Base-by-base conservation (phyloP, 2,888 invertebrate species). In the Dryocosmus kuriphilus region DNA sequence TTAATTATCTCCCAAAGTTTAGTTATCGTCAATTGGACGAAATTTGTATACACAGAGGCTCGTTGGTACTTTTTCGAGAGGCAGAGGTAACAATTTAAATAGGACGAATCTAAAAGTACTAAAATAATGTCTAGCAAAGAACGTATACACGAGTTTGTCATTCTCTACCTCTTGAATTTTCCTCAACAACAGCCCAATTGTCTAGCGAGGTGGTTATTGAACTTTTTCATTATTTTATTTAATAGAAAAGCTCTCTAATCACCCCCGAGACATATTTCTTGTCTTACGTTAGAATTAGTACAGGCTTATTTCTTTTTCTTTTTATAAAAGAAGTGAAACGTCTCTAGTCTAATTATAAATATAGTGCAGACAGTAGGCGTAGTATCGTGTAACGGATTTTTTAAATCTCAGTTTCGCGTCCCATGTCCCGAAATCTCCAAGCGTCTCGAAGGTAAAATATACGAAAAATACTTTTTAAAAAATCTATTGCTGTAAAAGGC, bases 361-460 rank as follows among this genome's bases (percentile, higher is more conserved):
- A 85, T 85, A 87, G n/a, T 79, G 80, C 83, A 86, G 84, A 88
- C 84, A 86, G 82, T 85, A 85, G 85, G 84, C 83, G 81, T 81
- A 81, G 81, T 86, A 85, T 85, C 82, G 84, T 84, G 86, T 81
- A 81, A 83, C 79, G 81, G 78, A 85, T 88, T 81, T 62, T 84
- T 83, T 67, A 63, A 73, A 62, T 62, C 19, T 62, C 71, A 60
- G 27, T 79, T 78, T 80, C 78, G 77, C 77, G 80, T 77, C 79
- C 76, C 73, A 60, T 65, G 60, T 74, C 38, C 63, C 74, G 38
- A 30, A 60, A 38, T 78, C 76, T 77, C 80, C 63, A 79, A 79
- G 79, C 78, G 76, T 71, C 74, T 76, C 74, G 76, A 2, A 41
- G 16, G n/a, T n/a, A 9, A 41, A 35, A 11, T 35, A 32, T 32